Evolutionary conservation across 2,797 vertebrate species (phyloP).

Genomic region (Poeciliopsis gracilis): DNA sequence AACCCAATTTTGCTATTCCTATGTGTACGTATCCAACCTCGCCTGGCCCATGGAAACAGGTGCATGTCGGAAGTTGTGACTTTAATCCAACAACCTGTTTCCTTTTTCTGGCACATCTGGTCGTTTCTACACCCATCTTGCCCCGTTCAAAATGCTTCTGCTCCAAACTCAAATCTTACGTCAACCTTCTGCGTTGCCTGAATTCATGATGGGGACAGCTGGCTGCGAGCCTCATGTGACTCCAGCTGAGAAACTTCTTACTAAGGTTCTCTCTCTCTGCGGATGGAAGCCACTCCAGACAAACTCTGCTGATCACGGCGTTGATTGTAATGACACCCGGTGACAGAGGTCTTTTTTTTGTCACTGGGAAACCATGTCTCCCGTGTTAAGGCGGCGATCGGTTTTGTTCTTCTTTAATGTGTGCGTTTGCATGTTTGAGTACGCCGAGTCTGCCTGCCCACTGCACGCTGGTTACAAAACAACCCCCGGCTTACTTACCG

Average conservation of each 20-base stretch:
- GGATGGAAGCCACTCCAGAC: conserved; percentile 67
- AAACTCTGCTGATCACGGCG: conserved; percentile 61
- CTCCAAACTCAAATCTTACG: conserved; percentile 43
- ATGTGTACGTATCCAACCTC: neutral
- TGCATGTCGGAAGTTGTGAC: neutral
- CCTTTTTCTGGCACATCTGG: conserved; percentile 2
- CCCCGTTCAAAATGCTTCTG: conserved; percentile 30
- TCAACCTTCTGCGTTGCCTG: conserved; percentile 52
- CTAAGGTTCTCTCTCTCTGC: conserved; percentile 55
- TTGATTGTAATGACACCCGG: conserved; percentile 50
- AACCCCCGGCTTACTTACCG: conserved; percentile 39
- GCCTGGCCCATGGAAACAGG: neutral
- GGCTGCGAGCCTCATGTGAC: conserved; percentile 67
- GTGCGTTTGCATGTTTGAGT: neutral
- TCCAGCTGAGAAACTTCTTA: conserved; percentile 69
- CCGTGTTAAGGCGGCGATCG: conserved; percentile 1
- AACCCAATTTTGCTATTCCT: neutral
- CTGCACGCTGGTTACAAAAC: conserved; percentile 61
- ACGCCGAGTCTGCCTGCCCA: conserved; percentile 30
- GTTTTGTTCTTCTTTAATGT: neutral
- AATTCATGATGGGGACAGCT: conserved; percentile 69
- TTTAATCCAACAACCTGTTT: neutral
- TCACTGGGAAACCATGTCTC: conserved; percentile 13
- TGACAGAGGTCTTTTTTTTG: conserved; percentile 40
- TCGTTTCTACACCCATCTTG: neutral